Evolutionary conservation across 2,888 invertebrate genomes (phyloP), one percentile per base, ranked within the genome.

Genomic region (Chironomus riparius): DNA sequence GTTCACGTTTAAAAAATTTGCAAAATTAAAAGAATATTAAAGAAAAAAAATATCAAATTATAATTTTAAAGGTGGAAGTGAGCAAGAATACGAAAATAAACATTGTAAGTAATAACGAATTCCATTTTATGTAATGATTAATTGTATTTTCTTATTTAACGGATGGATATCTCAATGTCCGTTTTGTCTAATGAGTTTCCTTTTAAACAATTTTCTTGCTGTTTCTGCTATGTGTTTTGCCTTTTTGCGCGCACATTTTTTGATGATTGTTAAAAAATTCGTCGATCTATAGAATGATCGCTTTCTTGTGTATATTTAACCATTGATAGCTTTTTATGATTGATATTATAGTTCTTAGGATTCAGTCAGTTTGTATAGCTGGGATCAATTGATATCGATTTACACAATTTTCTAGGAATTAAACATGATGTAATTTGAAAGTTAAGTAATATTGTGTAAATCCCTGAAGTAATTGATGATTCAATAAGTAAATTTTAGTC

Each of bases 131-230:
- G n/a, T 56, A 56, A 56, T 56, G 56, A 56, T 56, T 56, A 56
- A 56, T 38, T 56, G 56, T 56, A 5, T 56, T 15, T 56, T 15
- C 15, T 56, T 56, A 56, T 50, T n/a, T 50, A 50, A 50, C 50
- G 15, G 38, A 38, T 38, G 38, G 38, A 38, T 38, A 38, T 38
- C 38, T 38, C 21, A 22, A 22, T 65, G 22, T 65, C 22, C 24
- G 22, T 24, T 56, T 56, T 18, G 56, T 65, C 65, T 65, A 65
- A 65, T 65, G 65, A 65, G 21, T 65, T 65, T 65, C 65, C 65
- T 65, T 24, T 56, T 56, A 56, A 56, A 15, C n/a, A 56, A 15
- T 56, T 56, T 56, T 56, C 56, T n/a, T 56, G 56, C 50, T 50
- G 15, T n/a, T 50, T n/a, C 13, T 13, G 13, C 15, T n/a, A 15